phyloP scores from a whole-genome alignment of 2,797 vertebrate species.

The Thamnophis elegans region DNA sequence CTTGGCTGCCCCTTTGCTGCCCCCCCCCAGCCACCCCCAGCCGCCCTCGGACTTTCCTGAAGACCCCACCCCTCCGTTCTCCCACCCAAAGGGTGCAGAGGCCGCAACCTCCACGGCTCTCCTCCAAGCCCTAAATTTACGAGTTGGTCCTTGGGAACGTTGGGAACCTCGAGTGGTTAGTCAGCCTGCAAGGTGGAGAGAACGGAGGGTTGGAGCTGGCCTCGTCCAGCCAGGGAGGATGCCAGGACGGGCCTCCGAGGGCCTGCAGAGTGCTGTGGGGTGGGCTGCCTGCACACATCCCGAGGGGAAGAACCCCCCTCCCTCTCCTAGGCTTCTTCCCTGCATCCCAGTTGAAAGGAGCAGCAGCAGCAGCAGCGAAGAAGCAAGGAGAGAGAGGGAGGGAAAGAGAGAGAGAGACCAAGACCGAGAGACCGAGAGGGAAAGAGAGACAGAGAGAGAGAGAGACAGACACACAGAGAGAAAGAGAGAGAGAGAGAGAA shows the following conservation, averaged over 20 bases:
- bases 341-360: no score
- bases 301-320: neutral
- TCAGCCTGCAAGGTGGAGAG: neutral
- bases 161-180: rapidly evolving
- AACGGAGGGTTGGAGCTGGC: rapidly evolving
- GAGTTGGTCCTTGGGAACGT: no score
- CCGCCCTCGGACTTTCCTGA: neutral
- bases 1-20: neutral
- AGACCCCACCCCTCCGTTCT: neutral
- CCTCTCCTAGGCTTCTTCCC: conserved; percentile 47
- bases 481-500: no score
- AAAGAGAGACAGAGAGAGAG: no score
- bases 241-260: neutral
- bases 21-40: no score
- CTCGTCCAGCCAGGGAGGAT: rapidly evolving
- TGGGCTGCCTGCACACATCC: neutral
- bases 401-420: no score
- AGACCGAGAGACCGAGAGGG: no score
- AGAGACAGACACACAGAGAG: no score
- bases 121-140: rapidly evolving
- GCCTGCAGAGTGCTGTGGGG: neutral
- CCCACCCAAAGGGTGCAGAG: neutral
- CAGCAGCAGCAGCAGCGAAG: no score
- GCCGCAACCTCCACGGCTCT: neutral
- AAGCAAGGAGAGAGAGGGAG: no score